Percentiles rank a stretch among this genome's conserved stretches.
Evolutionary conservation across 2,888 invertebrate genomes (phyloP).

Genomic region (Agrotis segetum): DNA sequence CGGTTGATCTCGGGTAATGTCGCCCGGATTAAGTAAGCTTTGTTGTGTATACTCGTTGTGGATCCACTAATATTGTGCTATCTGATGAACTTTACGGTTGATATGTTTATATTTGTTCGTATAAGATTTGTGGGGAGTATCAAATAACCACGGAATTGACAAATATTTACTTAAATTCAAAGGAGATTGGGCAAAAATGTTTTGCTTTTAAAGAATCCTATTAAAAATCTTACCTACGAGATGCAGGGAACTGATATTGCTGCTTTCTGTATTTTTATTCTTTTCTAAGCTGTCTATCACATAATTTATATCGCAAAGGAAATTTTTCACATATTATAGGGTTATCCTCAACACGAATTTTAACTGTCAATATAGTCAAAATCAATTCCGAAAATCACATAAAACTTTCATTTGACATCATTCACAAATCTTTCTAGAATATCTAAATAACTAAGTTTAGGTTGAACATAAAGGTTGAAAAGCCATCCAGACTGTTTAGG

Average conservation of each 20-base stretch:
- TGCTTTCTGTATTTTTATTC: neutral
- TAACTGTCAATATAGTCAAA: conserved; percentile 22
- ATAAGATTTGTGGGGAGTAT: conserved; percentile 8
- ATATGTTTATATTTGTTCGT: conserved; percentile 39
- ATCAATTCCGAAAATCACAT: conserved; percentile 26
- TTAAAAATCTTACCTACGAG: neutral
- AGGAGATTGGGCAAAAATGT: neutral
- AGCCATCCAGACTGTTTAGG: conserved; percentile 64
- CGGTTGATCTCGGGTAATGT: conserved; percentile 51
- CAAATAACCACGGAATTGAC: conserved; percentile 6
- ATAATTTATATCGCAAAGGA: conserved; percentile 21
- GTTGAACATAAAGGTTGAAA: conserved; percentile 61
- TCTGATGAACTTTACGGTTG: conserved; percentile 54
- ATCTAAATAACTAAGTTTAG: conserved; percentile 28
- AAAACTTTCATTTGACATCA: conserved; percentile 37
- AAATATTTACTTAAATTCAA: conserved; percentile 1
- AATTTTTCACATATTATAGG: neutral
- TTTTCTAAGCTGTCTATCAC: neutral
- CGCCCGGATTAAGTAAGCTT: conserved; percentile 48
- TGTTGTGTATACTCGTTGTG: conserved; percentile 48
- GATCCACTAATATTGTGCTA: conserved; percentile 47
- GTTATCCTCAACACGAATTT: conserved; percentile 23
- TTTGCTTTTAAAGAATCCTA: neutral
- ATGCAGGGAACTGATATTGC: neutral
- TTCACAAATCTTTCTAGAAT: conserved; percentile 47